Percentiles rank a stretch among this genome's conserved stretches.
Evolutionary conservation across 2,113 vertebrate genomes (phyloP).

Genomic region (Petromus typicus): DNA sequence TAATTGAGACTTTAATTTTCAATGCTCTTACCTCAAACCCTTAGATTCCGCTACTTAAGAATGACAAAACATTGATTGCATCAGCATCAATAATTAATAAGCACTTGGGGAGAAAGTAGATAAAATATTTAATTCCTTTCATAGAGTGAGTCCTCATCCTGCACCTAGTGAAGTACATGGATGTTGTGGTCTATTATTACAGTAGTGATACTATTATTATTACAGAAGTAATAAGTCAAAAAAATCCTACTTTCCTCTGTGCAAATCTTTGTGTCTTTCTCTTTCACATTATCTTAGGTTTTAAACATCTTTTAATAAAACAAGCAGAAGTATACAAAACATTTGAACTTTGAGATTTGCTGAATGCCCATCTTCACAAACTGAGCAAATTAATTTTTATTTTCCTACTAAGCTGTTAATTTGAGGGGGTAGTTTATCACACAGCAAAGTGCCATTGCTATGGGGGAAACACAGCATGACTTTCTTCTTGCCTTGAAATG

Average conservation of each 20-base stretch:
- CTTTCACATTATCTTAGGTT: not conserved
- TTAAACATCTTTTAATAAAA: not conserved
- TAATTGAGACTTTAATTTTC: conserved; percentile 34
- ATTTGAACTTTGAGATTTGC: not conserved
- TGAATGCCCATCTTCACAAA: not conserved
- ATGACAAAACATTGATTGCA: conserved; percentile 45
- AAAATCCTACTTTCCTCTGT: not conserved
- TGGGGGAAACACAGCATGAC: not conserved
- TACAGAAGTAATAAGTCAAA: not conserved
- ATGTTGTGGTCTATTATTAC: not conserved
- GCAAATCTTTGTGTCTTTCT: not conserved
- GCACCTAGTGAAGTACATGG: not conserved
- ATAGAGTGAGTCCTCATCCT: not conserved
- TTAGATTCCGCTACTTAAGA: not conserved
- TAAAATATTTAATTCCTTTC: conserved; percentile 66
- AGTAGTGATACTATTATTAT: not conserved
- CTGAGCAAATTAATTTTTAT: not conserved
- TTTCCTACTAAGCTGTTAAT: not conserved
- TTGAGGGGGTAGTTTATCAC: not conserved
- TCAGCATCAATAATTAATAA: conserved; percentile 50
- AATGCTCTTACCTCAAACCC: not conserved
- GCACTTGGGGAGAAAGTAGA: not conserved
- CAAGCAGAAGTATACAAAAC: not conserved
- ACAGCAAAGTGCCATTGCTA: not conserved
- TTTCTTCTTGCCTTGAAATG: not conserved